phyloP scores from a whole-genome alignment of 2,797 vertebrate species.

The Numenius phaeopus region DNA sequence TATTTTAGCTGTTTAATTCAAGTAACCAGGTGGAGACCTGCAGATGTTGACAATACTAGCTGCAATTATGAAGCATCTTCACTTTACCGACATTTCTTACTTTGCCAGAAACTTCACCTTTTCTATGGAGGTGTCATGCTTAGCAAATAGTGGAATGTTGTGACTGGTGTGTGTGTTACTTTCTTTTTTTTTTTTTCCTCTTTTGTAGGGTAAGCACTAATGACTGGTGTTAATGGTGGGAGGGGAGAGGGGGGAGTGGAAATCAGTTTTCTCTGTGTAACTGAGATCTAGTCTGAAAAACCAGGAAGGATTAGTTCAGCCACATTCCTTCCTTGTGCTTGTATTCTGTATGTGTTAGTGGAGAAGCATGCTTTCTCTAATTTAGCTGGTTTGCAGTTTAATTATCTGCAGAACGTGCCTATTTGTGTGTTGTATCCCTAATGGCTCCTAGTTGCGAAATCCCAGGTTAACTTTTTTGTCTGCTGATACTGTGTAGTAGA shows the following conservation, averaged over 20 bases:
- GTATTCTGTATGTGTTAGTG: background rate
- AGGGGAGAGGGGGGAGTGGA: background rate
- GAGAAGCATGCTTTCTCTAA: background rate
- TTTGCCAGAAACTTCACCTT: background rate
- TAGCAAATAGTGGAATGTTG: background rate
- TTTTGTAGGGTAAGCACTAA: background rate
- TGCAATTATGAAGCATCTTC: background rate
- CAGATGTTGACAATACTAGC: constrained; percentile 73
- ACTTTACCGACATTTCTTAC: background rate
- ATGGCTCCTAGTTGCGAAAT: background rate
- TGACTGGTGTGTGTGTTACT: background rate
- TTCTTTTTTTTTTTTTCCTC: background rate
- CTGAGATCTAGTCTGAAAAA: background rate
- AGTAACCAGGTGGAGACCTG: constrained; percentile 83
- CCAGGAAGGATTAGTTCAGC: background rate
- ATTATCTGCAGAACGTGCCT: background rate
- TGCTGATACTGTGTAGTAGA: background rate
- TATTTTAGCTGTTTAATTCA: constrained; percentile 74
- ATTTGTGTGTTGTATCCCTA: background rate
- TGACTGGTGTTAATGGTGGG: background rate
- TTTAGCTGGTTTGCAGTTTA: background rate
- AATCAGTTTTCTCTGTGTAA: background rate
- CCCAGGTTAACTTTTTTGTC: background rate
- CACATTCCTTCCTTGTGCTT: background rate
- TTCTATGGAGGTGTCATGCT: background rate